Evolutionary conservation across 2,888 invertebrate genomes (phyloP), one percentile per base, ranked within the genome.

Genomic region (Nemotelus pantherinus): DNA sequence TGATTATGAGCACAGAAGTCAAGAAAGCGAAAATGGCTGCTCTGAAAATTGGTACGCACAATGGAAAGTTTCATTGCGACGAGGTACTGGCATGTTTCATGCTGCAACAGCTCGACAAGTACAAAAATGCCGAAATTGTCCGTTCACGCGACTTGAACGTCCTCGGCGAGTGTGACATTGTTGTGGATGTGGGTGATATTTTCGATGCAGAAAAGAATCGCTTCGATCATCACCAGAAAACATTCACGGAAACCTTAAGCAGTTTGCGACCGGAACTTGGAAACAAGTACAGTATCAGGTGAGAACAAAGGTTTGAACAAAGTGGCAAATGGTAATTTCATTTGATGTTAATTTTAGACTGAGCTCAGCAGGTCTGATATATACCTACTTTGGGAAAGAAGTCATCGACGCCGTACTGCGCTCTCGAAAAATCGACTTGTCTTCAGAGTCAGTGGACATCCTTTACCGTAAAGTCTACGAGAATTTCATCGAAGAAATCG

Each of bases 211-310:
- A 88, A 0, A 91, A 85, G 78, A 90, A 93, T 79, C 89, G 94
- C 80, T 99, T 94, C 86, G 99, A 99, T 86, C 99, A 99, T 86
- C 99, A 99, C 86, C 99, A 99, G 88, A 90, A 92, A 77, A 89
- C 89, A 39, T 95, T 95, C 82, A 87, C 87, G 60, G 91, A 92
- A 65, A 92, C 93, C 0, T 87, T 95, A 58, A 91, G 91, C 79
- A 88, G 90, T 0, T 82, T 95, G 10, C 87, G 88, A 4, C 92
- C 93, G 0, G 91, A 92, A 78, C 82, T 92, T 58, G 89, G 89
- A 0, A 88, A 89, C 76, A 88, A 90, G 68, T 92, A 89, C 83
- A 88, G 89, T 80, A 92, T 93, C 57, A 91, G 87, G 90, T 89
- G 84, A 81, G 57, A 44, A 50, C 25, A 7, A 43, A 41, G 64